Conservation (phyloP, 2,113 vertebrate genomes). For the Microtus montanus region DNA sequence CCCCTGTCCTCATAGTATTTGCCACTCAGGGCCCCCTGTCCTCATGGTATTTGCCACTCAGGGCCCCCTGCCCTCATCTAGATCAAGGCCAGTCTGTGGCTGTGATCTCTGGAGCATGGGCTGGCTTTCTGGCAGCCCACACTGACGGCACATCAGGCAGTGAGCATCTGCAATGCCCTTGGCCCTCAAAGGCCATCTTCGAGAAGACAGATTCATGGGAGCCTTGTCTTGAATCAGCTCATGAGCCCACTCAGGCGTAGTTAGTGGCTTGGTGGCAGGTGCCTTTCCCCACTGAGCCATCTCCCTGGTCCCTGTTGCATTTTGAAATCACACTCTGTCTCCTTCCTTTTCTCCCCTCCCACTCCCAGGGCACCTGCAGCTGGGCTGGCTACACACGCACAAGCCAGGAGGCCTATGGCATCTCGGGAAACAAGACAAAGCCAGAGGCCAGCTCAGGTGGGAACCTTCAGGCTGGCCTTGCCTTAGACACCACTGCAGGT, state of each 20-base stretch:
- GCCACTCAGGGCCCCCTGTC: no score
- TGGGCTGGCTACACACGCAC: no score
- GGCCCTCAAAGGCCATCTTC: neutral
- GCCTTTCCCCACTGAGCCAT: neutral
- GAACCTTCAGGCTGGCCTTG: neutral
- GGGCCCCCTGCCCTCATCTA: fast-evolving
- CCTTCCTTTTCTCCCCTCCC: neutral
- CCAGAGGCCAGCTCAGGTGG: neutral
- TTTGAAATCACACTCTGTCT: neutral
- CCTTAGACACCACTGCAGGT: neutral
- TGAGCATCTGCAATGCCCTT: neutral
- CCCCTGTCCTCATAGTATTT: fast-evolving
- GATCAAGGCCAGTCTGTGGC: neutral
- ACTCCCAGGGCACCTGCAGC: neutral
- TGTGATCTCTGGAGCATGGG: neutral
- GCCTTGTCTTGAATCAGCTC: neutral
- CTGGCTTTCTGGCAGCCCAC: fast-evolving
- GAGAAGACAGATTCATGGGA: neutral
- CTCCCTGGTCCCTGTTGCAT: neutral
- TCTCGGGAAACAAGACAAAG: neutral
- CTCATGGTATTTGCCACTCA: no score
- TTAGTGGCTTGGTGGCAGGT: neutral
- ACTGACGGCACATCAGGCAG: neutral
- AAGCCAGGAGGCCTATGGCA: neutral
- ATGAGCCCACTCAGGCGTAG: neutral